Conservation (phyloP, 2,113 vertebrate species). For the Clarias batrachus region DNA sequence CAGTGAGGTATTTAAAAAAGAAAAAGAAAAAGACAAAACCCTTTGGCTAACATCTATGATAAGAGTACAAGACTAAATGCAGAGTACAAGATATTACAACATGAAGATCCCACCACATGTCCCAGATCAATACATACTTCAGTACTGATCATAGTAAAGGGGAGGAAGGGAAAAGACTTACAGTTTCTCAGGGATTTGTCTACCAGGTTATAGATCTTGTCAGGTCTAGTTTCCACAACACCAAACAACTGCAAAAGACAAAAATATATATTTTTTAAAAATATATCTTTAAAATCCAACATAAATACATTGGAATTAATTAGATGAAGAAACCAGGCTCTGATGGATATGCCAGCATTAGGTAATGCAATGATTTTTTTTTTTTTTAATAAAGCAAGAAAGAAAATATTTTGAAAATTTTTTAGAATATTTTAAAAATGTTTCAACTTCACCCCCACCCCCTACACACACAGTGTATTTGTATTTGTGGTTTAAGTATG, state of each 20-base stretch:
- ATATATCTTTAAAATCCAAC: not conserved
- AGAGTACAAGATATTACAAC: not conserved
- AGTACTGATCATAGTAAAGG: not conserved
- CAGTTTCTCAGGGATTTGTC: conserved; percentile 23
- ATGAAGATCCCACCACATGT: not conserved
- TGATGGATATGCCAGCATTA: conserved; percentile 6
- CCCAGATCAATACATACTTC: not conserved
- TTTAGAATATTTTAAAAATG: too few relatives aligned
- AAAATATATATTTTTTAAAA: not conserved
- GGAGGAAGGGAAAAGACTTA: conserved; percentile 24
- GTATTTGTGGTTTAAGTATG: too few relatives aligned
- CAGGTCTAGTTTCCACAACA: conserved; percentile 22
- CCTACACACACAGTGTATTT: too few relatives aligned
- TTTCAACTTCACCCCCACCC: too few relatives aligned
- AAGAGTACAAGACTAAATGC: not conserved
- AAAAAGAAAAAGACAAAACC: too few relatives aligned
- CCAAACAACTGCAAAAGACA: conserved; percentile 33
- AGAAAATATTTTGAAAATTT: too few relatives aligned
- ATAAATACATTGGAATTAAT: conserved; percentile 7
- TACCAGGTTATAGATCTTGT: conserved; percentile 7
- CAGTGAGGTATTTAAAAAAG: not conserved
- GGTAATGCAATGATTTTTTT: not conserved
- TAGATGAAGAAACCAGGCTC: conserved; percentile 19
- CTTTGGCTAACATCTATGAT: not conserved
- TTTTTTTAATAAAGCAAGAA: too few relatives aligned